Evolutionary conservation across 2,113 vertebrate species (phyloP).

Genomic region (Aepyceros melampus): DNA sequence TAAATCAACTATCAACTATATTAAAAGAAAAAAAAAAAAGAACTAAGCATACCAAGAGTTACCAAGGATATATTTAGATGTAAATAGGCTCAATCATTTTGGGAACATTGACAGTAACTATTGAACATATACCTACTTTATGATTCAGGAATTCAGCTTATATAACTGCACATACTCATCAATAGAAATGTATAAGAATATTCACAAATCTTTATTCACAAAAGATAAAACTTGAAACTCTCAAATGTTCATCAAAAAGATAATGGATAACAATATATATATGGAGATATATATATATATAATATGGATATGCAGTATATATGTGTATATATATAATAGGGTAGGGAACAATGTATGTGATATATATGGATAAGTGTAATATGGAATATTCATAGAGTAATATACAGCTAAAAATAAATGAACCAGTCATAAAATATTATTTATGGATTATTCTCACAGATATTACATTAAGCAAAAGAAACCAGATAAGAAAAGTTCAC

Average conservation of each 20-base stretch:
- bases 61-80: background rate
- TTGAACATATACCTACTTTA: background rate
- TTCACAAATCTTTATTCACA: background rate
- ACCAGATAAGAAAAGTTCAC: background rate
- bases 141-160: background rate
- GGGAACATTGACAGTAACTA: background rate
- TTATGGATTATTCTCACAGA: background rate
- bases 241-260: background rate
- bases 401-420: background rate
- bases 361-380: background rate
- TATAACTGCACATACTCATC: background rate
- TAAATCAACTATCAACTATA: too few species aligned
- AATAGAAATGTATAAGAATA: background rate
- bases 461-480: background rate
- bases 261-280: background rate
- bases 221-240: background rate
- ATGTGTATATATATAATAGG: background rate
- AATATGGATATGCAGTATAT: background rate
- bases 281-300: background rate
- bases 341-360: background rate
- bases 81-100: background rate
- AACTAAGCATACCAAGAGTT: background rate
- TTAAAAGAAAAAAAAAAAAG: background rate
- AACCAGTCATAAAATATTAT: background rate
- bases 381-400: background rate